A percentile compares a stretch with the other conserved stretches of the same genome.
phyloP scores from a whole-genome alignment of 2,113 vertebrate genomes.

The Amia ocellicauda region DNA sequence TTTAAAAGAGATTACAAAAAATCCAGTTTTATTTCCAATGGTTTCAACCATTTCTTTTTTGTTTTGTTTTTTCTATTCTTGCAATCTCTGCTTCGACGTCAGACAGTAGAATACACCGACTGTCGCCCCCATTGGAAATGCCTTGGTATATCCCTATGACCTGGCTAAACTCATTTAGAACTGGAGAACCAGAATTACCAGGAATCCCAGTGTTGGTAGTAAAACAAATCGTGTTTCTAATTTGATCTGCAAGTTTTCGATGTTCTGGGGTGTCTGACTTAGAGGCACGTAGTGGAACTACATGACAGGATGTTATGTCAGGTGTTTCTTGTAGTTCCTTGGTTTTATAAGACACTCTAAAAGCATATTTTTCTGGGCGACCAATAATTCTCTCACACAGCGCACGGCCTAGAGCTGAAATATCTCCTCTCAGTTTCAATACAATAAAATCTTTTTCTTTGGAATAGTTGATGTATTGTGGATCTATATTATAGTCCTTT shows the following conservation, averaged over 20 bases:
- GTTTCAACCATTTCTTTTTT: too few species aligned
- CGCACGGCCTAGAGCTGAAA: too few species aligned
- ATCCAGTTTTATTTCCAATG: too few species aligned
- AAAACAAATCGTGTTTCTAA: neutral
- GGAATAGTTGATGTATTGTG: neutral
- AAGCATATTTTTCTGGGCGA: neutral
- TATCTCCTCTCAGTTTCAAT: neutral
- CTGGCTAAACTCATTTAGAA: neutral
- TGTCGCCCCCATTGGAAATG: neutral
- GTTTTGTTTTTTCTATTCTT: too few species aligned
- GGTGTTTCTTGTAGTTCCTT: neutral
- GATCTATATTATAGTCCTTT: neutral
- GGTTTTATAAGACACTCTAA: neutral
- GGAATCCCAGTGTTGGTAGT: neutral
- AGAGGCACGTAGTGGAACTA: neutral
- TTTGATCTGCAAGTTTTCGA: neutral
- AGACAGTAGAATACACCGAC: neutral
- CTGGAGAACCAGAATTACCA: neutral
- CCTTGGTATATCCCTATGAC: neutral
- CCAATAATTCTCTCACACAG: too few species aligned
- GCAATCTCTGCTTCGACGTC: neutral
- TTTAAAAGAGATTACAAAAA: too few species aligned
- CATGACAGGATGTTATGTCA: neutral
- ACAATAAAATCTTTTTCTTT: neutral
- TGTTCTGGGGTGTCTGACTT: neutral